Evolutionary conservation across 2,797 vertebrate species (phyloP).

Genomic region (Propithecus deckenii): DNA sequence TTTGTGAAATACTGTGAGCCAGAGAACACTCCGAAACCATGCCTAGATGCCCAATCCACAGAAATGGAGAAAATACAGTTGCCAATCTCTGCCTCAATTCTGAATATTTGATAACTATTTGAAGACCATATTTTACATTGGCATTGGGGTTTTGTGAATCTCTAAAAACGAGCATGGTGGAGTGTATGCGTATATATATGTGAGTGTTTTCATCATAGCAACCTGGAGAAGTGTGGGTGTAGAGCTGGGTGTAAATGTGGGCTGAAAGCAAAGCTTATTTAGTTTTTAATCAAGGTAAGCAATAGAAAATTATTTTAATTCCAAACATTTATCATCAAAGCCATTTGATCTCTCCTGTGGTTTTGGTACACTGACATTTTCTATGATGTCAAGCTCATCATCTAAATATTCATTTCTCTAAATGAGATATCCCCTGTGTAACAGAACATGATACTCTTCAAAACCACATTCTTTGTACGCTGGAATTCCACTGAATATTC

Average conservation of each 20-base stretch:
- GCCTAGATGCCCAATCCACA: background rate
- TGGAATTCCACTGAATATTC: background rate
- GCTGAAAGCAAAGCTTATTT: background rate
- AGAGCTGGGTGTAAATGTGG: background rate
- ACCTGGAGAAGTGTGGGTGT: accelerated
- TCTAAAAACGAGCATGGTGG: background rate
- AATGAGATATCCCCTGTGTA: background rate
- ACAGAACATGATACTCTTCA: background rate
- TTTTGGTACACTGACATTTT: background rate
- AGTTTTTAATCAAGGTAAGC: background rate
- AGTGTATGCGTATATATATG: background rate
- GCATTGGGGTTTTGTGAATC: background rate
- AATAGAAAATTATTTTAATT: slow-evolving; percentile 9
- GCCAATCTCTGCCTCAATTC: background rate
- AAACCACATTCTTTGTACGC: background rate
- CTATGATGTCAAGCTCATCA: background rate
- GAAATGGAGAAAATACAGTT: background rate
- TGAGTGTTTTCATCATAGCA: background rate
- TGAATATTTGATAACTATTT: background rate
- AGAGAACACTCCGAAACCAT: background rate
- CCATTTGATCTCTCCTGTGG: background rate
- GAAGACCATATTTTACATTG: background rate
- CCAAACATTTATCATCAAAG: background rate
- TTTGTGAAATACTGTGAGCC: background rate
- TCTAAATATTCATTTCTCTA: background rate